These are phyloP conservation scores for Myiothlypis chrysogaster DNA, from an alignment of 2,797 vertebrate genomes.

Conservation along the genomic window DNA sequence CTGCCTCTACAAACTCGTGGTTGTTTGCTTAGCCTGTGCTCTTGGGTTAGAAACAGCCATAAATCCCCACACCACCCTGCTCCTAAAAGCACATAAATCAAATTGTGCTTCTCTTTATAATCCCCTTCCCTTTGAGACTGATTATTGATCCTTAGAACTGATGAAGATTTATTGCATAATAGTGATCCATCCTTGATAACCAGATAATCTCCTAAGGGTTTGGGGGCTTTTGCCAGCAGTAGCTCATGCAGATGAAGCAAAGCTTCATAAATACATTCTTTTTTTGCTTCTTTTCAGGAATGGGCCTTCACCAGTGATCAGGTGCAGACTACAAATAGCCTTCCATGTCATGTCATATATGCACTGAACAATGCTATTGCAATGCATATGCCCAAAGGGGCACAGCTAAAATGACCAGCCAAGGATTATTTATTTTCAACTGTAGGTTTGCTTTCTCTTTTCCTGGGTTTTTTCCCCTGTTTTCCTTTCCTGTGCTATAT, in stretches of 20 bases:
- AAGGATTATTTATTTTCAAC: slow-evolving; percentile 24
- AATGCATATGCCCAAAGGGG: slow-evolving; percentile 51
- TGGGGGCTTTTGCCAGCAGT: neutral
- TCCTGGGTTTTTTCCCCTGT: rapidly evolving
- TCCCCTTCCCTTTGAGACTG: slow-evolving; percentile 42
- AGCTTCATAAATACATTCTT: neutral
- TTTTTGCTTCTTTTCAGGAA: slow-evolving; percentile 12
- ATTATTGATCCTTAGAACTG: slow-evolving; percentile 63
- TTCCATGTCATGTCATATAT: slow-evolving; percentile 38
- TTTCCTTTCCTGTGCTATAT: neutral
- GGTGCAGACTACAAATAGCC: slow-evolving; percentile 57
- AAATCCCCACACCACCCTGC: slow-evolving; percentile 18
- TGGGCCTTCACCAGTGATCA: neutral
- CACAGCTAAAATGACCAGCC: slow-evolving; percentile 23
- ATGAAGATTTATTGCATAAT: slow-evolving; percentile 46
- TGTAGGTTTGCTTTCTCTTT: neutral
- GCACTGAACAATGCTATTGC: slow-evolving; percentile 24
- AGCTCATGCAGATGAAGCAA: slow-evolving; percentile 22
- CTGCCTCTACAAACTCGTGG: neutral
- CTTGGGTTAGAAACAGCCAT: slow-evolving; percentile 13
- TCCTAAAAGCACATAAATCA: slow-evolving; percentile 61
- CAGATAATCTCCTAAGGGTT: slow-evolving; percentile 21
- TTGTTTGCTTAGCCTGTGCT: slow-evolving; percentile 51
- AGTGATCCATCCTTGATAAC: slow-evolving; percentile 43
- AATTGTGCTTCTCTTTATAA: slow-evolving; percentile 14